Conservation (phyloP, 2,888 invertebrate species). For the Campoplex nolae region DNA sequence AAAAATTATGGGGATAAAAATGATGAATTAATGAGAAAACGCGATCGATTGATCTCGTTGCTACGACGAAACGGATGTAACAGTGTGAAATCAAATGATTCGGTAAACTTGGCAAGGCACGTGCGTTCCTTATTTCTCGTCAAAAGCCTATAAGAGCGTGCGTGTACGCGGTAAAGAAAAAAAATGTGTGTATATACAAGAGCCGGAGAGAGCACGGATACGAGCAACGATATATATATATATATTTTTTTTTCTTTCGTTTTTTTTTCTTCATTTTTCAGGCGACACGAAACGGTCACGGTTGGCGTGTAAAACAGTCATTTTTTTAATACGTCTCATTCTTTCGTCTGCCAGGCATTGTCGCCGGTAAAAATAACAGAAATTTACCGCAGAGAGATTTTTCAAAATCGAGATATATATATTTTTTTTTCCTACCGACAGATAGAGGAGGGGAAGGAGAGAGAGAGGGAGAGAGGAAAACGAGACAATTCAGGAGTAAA, state of each 20-base stretch:
- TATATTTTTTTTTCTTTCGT: neutral
- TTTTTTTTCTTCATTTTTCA: neutral
- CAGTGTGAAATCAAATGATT: slow-evolving; percentile 3
- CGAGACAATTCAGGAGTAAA: neutral
- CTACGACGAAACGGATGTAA: neutral
- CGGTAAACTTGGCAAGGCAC: slow-evolving; percentile 79
- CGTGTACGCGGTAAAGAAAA: slow-evolving; percentile 73
- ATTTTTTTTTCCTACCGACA: neutral
- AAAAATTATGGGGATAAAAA: neutral
- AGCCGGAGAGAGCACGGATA: slow-evolving; percentile 74
- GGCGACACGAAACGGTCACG: slow-evolving; percentile 49
- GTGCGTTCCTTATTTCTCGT: slow-evolving; percentile 71
- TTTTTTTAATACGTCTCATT: slow-evolving; percentile 25
- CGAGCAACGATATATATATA: slow-evolving; percentile 54
- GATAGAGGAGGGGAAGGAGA: slow-evolving; percentile 1
- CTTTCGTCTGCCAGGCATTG: slow-evolving; percentile 7
- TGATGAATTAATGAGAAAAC: neutral
- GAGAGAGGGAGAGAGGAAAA: neutral
- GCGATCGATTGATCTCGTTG: neutral
- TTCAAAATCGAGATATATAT: slow-evolving; percentile 11
- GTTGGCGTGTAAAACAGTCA: slow-evolving; percentile 33
- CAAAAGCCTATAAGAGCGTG: slow-evolving; percentile 45
- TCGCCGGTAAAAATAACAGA: slow-evolving; percentile 48
- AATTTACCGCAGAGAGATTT: slow-evolving; percentile 30
- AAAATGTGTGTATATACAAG: slow-evolving; percentile 69